Conservation (phyloP, 2,888 invertebrate genomes). For the Thymelicus lineola region DNA sequence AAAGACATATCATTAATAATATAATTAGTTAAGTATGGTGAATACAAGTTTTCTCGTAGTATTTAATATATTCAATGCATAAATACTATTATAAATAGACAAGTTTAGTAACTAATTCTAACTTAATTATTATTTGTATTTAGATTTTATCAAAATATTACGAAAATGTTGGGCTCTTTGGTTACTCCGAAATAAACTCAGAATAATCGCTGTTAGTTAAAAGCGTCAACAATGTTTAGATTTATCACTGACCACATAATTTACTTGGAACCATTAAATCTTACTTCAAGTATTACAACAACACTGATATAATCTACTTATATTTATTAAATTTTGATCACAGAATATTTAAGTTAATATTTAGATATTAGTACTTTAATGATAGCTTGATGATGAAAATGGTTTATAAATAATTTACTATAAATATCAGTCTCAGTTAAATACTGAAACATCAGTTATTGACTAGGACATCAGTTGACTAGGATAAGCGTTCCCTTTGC, state of each 20-base stretch:
- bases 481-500: too few relatives aligned
- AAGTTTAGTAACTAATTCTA: conserved; percentile 10
- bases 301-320: neutral
- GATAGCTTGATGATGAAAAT: too few relatives aligned
- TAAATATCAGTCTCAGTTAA: too few relatives aligned
- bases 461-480: too few relatives aligned
- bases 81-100: neutral
- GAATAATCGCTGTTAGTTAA: neutral
- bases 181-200: neutral
- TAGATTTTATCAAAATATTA: conserved; percentile 3
- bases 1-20: too few relatives aligned
- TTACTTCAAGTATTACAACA: conserved; percentile 6
- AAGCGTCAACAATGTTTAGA: conserved; percentile 2
- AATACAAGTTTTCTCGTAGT: too few relatives aligned
- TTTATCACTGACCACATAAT: conserved; percentile 4
- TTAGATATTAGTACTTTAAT: too few relatives aligned
- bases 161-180: neutral
- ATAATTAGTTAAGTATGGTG: too few relatives aligned
- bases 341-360: too few relatives aligned
- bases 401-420: too few relatives aligned
- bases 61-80: neutral
- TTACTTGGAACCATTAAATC: conserved; percentile 8
- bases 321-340: neutral
- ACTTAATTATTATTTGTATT: conserved; percentile 8
- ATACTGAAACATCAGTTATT: too few relatives aligned